phyloP scores from a whole-genome alignment of 1,140 invertebrate genomes.

The Colletes gigas region DNA sequence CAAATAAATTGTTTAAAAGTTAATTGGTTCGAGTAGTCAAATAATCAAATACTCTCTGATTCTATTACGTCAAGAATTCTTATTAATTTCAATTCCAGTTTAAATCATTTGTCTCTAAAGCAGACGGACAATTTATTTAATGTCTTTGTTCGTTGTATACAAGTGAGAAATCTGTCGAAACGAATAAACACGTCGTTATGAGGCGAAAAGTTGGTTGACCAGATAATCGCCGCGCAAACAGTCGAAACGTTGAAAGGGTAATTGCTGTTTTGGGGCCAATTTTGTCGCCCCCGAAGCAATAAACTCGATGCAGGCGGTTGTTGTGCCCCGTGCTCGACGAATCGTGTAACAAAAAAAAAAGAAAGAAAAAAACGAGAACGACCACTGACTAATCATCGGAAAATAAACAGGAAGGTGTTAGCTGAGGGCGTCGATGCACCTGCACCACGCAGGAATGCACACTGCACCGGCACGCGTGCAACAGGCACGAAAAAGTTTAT shows the following conservation, averaged over 20 bases:
- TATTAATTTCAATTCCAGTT: too few relatives aligned
- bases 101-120: too few relatives aligned
- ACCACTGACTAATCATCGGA: constrained; percentile 56
- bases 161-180: not conserved
- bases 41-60: too few relatives aligned
- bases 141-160: too few relatives aligned
- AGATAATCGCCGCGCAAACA: constrained; percentile 51
- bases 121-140: too few relatives aligned
- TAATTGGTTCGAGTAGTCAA: too few relatives aligned
- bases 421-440: constrained; percentile 55
- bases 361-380: not conserved
- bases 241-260: constrained; percentile 50
- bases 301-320: constrained; percentile 10
- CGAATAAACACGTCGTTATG: not conserved
- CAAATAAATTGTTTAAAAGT: too few relatives aligned
- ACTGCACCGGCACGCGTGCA: constrained; percentile 48
- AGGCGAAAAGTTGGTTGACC: not conserved
- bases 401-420: constrained; percentile 61
- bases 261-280: constrained; percentile 52
- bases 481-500: constrained; percentile 49
- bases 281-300: constrained; percentile 17
- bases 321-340: constrained; percentile 33
- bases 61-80: too few relatives aligned
- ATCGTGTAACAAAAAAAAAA: constrained; percentile 42
- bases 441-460: constrained; percentile 53